phyloP scores from a whole-genome alignment of 1,140 invertebrate genomes.

The Megathymus violae region DNA sequence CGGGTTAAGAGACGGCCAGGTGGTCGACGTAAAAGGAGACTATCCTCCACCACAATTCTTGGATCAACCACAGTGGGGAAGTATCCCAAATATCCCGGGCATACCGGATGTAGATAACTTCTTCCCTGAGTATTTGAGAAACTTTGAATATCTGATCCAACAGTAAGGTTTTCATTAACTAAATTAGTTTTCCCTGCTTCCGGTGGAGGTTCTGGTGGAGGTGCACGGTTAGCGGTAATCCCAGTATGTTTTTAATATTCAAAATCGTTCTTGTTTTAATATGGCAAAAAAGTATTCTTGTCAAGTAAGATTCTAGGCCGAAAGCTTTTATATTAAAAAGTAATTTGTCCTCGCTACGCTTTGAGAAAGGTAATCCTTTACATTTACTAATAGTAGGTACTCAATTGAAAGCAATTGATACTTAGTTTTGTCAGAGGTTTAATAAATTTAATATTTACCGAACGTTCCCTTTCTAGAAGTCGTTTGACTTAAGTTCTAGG shows the following conservation, averaged over 20 bases:
- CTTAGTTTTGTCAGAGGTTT: no score
- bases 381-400: no score
- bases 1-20: conserved; percentile 49
- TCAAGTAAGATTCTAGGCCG: no score
- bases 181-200: conserved; percentile 44
- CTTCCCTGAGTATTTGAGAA: conserved; percentile 65
- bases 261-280: no score
- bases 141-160: conserved; percentile 61
- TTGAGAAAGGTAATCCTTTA: no score
- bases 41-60: conserved; percentile 31
- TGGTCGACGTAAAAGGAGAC: conserved; percentile 37
- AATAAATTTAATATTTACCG: no score
- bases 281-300: no score
- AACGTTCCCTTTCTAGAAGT: no score
- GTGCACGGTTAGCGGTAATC: conserved; percentile 18
- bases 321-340: no score
- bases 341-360: no score
- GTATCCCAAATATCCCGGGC: not conserved
- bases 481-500: no score
- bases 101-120: conserved; percentile 46
- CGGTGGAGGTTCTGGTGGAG: conserved; percentile 55
- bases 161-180: conserved; percentile 58
- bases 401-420: no score
- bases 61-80: conserved; percentile 16
- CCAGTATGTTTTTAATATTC: not conserved